These are phyloP conservation scores for Unio delphinus DNA, from an alignment of 2,888 invertebrate species.

Conservation along the genomic window DNA sequence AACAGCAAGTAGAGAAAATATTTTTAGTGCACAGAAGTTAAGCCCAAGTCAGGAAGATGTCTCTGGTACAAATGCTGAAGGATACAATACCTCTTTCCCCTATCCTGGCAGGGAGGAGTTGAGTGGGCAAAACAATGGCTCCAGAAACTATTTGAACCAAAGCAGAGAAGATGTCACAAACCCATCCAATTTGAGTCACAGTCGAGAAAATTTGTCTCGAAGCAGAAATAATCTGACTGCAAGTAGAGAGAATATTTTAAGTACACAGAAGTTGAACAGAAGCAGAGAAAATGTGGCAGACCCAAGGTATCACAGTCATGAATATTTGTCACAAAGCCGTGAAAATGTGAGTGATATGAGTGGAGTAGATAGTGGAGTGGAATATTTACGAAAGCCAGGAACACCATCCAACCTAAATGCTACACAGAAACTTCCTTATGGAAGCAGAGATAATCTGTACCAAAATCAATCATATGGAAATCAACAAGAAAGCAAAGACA, in stretches of 20 bases:
- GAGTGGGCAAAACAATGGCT: no score
- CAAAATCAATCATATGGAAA: slow-evolving; percentile 13
- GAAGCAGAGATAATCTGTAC: slow-evolving; percentile 17
- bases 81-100: no score
- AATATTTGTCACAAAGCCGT: slow-evolving; percentile 10
- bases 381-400: no score
- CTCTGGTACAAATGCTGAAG: no score
- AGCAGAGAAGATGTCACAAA: slow-evolving; percentile 11
- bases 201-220: slow-evolving; percentile 23
- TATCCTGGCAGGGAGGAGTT: no score
- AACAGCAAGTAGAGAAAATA: slow-evolving; percentile 23
- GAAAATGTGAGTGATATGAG: not conserved
- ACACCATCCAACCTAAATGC: not conserved
- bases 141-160: slow-evolving; percentile 9
- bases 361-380: no score
- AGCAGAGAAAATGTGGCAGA: slow-evolving; percentile 33
- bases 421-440: slow-evolving; percentile 1
- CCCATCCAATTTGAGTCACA: slow-evolving; percentile 11
- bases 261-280: slow-evolving; percentile 4
- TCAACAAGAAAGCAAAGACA: not conserved
- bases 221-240: slow-evolving; percentile 23
- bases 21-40: slow-evolving; percentile 4
- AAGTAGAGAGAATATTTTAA: slow-evolving; percentile 22
- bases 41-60: not conserved
- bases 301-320: slow-evolving; percentile 13